Base-by-base conservation (phyloP, 2,888 invertebrate species). In the Lasioglossum villosulum region DNA sequence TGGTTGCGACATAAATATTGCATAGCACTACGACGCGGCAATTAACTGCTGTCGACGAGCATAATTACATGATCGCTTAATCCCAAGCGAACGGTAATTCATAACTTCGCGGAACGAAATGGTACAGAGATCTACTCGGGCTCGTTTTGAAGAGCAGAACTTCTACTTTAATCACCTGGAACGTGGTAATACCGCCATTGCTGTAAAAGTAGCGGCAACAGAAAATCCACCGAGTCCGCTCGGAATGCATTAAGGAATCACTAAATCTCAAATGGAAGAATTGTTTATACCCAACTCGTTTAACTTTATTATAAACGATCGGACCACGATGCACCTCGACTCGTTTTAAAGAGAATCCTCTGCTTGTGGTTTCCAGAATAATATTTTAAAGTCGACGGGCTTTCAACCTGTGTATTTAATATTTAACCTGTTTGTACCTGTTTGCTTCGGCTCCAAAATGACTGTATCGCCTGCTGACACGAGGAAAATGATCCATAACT, bases 391-490 rank as follows among this genome's bases (percentile, higher is more conserved):
- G 59, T 14, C 59, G 27, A 27, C 1, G 59, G 59, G 2, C 14
- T 59, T 59, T 19, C 66, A 34, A 8, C 8, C 19, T 23, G 19
- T 59, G 66, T 23, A 52, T 52, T 52, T 52, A 52, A 10, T 52
- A 52, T 52, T n/a, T 52, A 52, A 52, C 52, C 52, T 52, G 52
- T 52, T 10, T 23, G 74, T 94, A 95, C 94, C 94, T 94, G 93
- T 85, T 89, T 93, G 80, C 92, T 93, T 80, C 92, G 90, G 81
- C 90, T 93, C 95, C 95, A 95, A 71, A 95, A 86, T 8, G 93
- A 92, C 56, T 91, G 93, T 48, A 94, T 88, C 48, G 87, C 90
- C 80, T 93, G 92, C 71, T 92, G 94, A 86, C 92, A 93, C n/a
- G 91, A 91, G 23, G 90, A 91, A 84, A 94, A 83, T 3, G 94